Base-by-base conservation (phyloP, 2,888 invertebrate species). In the Ariolimax columbianus region DNA sequence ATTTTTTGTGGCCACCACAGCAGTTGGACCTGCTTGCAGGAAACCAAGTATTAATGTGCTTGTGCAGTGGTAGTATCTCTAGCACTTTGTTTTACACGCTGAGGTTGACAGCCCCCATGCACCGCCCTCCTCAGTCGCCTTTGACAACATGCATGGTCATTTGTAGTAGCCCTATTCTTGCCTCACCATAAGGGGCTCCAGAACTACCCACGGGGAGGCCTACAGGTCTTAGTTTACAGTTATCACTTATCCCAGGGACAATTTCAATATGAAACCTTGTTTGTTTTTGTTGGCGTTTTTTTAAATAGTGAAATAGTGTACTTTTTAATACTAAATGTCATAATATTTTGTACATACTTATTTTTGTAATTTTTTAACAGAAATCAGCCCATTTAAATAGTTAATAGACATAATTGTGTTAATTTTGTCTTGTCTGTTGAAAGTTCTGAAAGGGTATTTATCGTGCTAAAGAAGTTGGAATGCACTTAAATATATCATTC, bases 271-370 rank as follows among this genome's bases (percentile, higher is more conserved):
- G 1, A 72, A 40, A 19, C 23, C 38, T 23, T 40, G 2, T 11
- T 40, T 72, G 19, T 72, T 38, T 72, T 72, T 72, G 0, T 1
- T 26, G 26, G 26, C 6, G 38, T 72, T n/a, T n/a, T n/a, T n/a
- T n/a, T n/a, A n/a, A n/a, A n/a, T n/a, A n/a, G n/a, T n/a, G n/a
- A n/a, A n/a, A 36, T 30, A 63, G 66, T 19, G 6, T 30, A 33
- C 30, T 19, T 14, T 75, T 47, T 75, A 33, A n/a, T 7, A 9
- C 4, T 78, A 55, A 77, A 66, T 83, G 83, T 70, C 83, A 83
- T 83, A 83, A 83, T 83, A 83, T 40, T 73, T 55, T 83, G 83
- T 83, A 83, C 33, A 83, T 77, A 83, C 33, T 51, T 47, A 30
- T 66, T 72, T 81, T 81, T 81, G 40, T 40, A 77, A 63, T 36